These are phyloP conservation scores for Epinephelus cyanopodus DNA, from an alignment of 2,113 vertebrate species.

Conservation along the genomic window DNA sequence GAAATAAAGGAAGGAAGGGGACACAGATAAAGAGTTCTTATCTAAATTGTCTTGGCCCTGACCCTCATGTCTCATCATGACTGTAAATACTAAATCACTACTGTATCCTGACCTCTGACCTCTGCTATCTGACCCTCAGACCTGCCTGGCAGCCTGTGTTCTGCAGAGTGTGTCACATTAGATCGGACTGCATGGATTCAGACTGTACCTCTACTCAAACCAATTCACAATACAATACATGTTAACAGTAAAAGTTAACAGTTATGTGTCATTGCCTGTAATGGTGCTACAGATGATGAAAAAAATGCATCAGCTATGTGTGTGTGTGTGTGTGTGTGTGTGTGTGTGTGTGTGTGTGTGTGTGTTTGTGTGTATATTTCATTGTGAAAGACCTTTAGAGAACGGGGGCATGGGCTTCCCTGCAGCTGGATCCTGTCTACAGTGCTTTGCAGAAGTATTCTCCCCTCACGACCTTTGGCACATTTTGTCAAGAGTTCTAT, in stretches of 20 bases:
- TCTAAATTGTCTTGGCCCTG: constrained; percentile 84
- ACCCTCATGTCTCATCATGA: constrained; percentile 71
- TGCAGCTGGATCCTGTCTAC: constrained; percentile 86
- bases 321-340: constrained; percentile 29
- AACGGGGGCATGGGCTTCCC: constrained; percentile 75
- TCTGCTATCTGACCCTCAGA: constrained; percentile 49
- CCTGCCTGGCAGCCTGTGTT: constrained; percentile 33
- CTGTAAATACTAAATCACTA: constrained; percentile 72
- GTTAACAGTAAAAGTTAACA: constrained; percentile 8
- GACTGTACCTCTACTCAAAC: background rate
- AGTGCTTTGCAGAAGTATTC: constrained; percentile 57
- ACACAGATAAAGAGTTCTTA: constrained; percentile 73
- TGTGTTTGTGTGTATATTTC: constrained; percentile 43
- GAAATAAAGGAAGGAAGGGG: constrained; percentile 68
- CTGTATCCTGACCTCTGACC: constrained; percentile 65
- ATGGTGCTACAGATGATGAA: constrained; percentile 29
- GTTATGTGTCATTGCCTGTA: background rate
- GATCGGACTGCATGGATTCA: constrained; percentile 11
- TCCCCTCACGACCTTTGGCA: constrained; percentile 63
- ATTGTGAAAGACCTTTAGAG: constrained; percentile 67
- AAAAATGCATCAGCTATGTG: constrained; percentile 25
- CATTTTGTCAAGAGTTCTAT: constrained; percentile 39
- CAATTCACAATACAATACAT: background rate
- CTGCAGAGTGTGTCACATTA: constrained; percentile 24
- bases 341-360: constrained; percentile 20